These are phyloP conservation scores for Neoarius graeffei DNA, from an alignment of 2,113 vertebrate species.

Conservation along the genomic window DNA sequence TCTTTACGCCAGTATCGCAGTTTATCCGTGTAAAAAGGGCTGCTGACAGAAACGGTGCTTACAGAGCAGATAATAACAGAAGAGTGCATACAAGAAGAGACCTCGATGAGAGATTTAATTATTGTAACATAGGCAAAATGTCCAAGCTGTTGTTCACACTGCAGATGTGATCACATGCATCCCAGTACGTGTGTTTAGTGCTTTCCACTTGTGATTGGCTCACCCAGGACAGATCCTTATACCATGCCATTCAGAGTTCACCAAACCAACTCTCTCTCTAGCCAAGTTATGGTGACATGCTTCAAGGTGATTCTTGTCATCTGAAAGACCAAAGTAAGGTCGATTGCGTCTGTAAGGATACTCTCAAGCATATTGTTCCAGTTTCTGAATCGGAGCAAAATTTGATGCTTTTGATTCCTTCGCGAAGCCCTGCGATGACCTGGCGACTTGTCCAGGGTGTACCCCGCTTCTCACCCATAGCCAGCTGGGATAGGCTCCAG, in stretches of 20 bases:
- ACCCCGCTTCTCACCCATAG: too few species aligned
- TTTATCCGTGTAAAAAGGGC: too few species aligned
- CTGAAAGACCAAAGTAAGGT: background rate
- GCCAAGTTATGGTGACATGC: background rate
- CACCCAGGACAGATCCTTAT: background rate
- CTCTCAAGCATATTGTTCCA: background rate
- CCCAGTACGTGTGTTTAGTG: background rate
- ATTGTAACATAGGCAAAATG: background rate
- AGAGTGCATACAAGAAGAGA: background rate
- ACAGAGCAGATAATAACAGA: background rate
- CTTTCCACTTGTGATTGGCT: background rate
- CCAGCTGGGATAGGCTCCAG: too few species aligned
- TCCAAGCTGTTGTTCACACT: background rate
- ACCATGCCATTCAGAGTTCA: background rate
- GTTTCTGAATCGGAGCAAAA: background rate
- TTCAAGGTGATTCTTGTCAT: background rate
- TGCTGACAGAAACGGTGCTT: background rate
- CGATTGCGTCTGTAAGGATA: background rate
- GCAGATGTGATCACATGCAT: background rate
- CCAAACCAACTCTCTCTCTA: background rate
- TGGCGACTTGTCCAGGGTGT: too few species aligned
- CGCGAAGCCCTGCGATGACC: too few species aligned
- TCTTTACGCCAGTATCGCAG: too few species aligned
- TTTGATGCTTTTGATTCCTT: too few species aligned
- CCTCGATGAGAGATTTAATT: background rate